Evolutionary conservation across 1,140 invertebrate species (phyloP), one percentile per base, ranked within the genome.

Genomic region (Acromyrmex echinatior): DNA sequence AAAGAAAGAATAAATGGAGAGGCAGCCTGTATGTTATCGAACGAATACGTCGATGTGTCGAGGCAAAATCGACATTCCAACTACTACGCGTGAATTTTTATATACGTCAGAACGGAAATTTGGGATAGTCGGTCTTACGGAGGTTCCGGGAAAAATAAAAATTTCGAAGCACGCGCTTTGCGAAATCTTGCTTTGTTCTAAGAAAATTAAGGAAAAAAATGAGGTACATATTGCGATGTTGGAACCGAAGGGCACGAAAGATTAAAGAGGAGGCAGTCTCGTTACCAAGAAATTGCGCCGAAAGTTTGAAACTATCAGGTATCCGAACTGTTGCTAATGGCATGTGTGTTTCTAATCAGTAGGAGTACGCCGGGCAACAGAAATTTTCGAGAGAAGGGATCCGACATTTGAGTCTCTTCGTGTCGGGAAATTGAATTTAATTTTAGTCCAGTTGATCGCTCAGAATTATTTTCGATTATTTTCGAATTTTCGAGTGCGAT

Each of bases 31-130:
- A 84, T 39, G 71, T 76, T 76, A 82, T 87, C 70, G 74, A 88
- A 85, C 45, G 87, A 88, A 82, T 51, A 76, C 70, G 70, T 62
- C 70, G 53, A 76, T 76, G 65, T 62, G 70, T 62, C 70, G 70
- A 76, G 28, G 53, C 68, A 9, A 35, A 76, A 84, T 82, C 80
- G 68, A 62, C 80, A 74, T 84, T 84, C 25, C 70, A 31, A 74
- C 80, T 84, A 76, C 39, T 49, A 51, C 68, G 80, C 53, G 53
- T 60, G 56, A 82, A 82, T 73, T 82, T 82, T 82, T 82, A 82
- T 82, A 82, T 82, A 4, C 80, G 53, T 39, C 78, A 56, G 49
- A 81, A 81, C 49, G 78, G 65, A 82, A 73, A 73, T 82, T 82
- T 49, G 56, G 53, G 18, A 56, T 45, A 45, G 56, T 74, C 58